Evolutionary conservation across 2,888 invertebrate genomes (phyloP).

Genomic region (Stegana nigrithorax): DNA sequence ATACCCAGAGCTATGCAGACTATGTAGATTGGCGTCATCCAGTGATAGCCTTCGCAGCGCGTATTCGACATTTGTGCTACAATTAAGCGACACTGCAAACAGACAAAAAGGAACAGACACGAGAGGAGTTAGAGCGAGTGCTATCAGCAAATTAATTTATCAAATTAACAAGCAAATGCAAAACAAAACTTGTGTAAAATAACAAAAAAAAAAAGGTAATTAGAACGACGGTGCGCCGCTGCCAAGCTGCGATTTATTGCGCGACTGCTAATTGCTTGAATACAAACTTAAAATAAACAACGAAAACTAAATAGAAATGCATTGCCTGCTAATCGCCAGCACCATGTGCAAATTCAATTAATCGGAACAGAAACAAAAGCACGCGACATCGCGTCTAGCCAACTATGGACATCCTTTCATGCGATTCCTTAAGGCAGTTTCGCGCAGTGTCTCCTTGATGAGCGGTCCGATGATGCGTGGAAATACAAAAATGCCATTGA

Average conservation of each 20-base stretch:
- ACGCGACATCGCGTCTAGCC: no score
- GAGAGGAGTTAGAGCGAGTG: no score
- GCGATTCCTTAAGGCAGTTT: constrained; percentile 1
- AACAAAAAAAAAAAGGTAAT: no score
- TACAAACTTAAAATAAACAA: neutral
- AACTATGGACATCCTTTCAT: no score
- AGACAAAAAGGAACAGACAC: constrained; percentile 37
- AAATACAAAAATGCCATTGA: constrained; percentile 45
- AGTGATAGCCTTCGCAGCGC: constrained; percentile 80
- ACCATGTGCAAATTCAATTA: no score
- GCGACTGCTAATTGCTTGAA: neutral
- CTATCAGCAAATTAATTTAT: constrained; percentile 2
- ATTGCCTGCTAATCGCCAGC: neutral
- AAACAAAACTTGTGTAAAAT: neutral
- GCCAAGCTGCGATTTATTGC: constrained; percentile 20
- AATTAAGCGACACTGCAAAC: constrained; percentile 90
- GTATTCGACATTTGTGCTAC: constrained; percentile 98
- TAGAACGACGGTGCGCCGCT: no score
- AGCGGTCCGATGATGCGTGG: constrained; percentile 45
- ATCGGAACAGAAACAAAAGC: no score
- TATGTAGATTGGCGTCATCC: constrained; percentile 66
- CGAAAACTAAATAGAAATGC: neutral
- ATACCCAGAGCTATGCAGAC: constrained; percentile 56
- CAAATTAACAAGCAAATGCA: constrained; percentile 13
- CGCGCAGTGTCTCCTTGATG: constrained; percentile 27